Evolutionary conservation across 2,888 invertebrate species (phyloP).

Genomic region (Andrena bucephala): DNA sequence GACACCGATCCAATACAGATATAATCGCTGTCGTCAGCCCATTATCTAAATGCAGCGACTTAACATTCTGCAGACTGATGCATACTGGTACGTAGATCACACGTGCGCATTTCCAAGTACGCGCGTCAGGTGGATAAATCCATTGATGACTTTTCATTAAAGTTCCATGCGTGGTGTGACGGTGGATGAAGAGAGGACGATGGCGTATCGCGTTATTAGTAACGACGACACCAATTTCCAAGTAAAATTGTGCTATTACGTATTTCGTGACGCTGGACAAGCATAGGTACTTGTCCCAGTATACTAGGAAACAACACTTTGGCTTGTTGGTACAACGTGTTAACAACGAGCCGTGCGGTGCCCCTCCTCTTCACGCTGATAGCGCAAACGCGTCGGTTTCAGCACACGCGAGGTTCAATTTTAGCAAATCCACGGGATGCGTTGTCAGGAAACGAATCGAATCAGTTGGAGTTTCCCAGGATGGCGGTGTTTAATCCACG

Average conservation of each 20-base stretch:
- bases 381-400: neutral
- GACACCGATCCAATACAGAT: no score
- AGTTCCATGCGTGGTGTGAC: neutral
- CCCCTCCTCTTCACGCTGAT: neutral
- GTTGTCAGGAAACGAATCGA: neutral
- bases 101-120: slow-evolving; percentile 2
- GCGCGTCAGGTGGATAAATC: neutral
- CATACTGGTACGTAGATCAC: neutral
- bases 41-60: no score
- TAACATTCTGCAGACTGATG: no score
- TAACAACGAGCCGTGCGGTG: neutral
- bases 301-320: neutral
- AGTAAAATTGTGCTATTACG: neutral
- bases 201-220: neutral
- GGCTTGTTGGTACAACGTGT: slow-evolving; percentile 18
- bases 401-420: neutral
- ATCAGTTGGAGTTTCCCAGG: neutral
- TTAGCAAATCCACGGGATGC: neutral
- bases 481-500: no score
- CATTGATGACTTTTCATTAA: slow-evolving; percentile 4
- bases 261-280: neutral
- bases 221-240: slow-evolving; percentile 5
- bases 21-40: no score
- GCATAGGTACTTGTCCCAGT: neutral
- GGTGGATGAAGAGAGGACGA: neutral